Conservation (phyloP, 2,797 vertebrate species). For the Enteromius argenteus region DNA sequence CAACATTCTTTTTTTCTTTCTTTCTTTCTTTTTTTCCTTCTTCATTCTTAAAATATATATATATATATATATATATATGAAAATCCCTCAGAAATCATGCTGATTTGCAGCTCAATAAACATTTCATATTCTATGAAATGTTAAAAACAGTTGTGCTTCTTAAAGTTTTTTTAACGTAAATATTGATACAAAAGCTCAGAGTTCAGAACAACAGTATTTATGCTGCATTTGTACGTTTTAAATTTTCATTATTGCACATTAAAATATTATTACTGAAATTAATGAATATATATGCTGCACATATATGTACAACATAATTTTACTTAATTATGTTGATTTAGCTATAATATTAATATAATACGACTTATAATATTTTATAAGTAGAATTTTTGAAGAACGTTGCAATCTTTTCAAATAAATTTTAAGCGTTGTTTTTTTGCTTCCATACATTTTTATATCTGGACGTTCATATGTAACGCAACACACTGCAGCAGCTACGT, state of each 20-base stretch:
- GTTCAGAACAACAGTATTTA: neutral
- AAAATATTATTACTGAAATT: neutral
- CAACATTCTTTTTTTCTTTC: neutral
- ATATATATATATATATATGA: too few relatives aligned
- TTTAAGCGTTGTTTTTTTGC: neutral
- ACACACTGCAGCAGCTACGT: conserved; percentile 13
- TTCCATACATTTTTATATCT: neutral
- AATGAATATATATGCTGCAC: neutral
- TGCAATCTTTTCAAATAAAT: neutral
- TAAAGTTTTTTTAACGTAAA: neutral
- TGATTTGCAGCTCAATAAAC: neutral
- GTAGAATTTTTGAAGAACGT: neutral
- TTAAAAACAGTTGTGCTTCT: neutral
- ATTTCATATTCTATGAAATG: neutral
- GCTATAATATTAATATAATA: too few relatives aligned
- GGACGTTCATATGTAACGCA: neutral
- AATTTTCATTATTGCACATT: neutral
- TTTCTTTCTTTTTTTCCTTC: too few relatives aligned
- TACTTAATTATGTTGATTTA: neutral
- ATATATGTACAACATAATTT: neutral
- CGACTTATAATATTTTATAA: too few relatives aligned
- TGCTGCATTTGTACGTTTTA: neutral
- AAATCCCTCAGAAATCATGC: neutral
- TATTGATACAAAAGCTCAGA: neutral
- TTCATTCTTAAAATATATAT: neutral